Conservation (phyloP, 2,888 invertebrate genomes). For the Euplexia lucipara region DNA sequence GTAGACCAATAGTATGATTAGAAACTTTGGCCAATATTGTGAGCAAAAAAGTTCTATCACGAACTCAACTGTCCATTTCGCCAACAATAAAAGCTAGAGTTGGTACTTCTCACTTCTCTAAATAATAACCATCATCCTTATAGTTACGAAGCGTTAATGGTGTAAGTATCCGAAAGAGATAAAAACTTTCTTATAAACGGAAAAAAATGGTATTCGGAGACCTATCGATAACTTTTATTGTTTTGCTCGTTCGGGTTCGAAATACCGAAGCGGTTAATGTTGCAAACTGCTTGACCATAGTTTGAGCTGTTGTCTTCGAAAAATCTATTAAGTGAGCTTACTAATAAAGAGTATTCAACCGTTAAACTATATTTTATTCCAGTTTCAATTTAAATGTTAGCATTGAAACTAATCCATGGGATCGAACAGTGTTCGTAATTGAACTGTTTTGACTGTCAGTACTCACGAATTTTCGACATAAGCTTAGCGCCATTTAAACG, state of each 20-base stretch:
- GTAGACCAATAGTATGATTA: too few relatives aligned
- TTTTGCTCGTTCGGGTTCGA: conserved; percentile 28
- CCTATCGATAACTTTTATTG: conserved; percentile 23
- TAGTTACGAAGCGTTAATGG: conserved; percentile 21
- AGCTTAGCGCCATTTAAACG: too few relatives aligned
- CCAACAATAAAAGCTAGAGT: not conserved
- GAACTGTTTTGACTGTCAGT: too few relatives aligned
- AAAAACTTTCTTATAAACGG: conserved; percentile 42
- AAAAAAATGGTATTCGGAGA: conserved; percentile 24
- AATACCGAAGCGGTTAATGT: conserved; percentile 22
- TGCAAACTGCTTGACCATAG: conserved; percentile 17
- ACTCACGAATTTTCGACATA: too few relatives aligned
- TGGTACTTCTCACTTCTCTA: not conserved
- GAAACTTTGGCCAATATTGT: too few relatives aligned
- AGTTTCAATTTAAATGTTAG: conserved; percentile 1
- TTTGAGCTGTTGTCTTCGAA: conserved; percentile 4
- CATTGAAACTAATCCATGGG: not conserved
- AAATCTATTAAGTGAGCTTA: conserved; percentile 2
- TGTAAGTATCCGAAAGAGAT: conserved; percentile 39
- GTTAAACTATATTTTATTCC: not conserved
- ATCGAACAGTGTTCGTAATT: too few relatives aligned
- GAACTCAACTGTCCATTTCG: not conserved
- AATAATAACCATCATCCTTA: conserved; percentile 6
- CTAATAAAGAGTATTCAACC: not conserved
- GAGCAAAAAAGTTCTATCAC: too few relatives aligned